Evolutionary conservation across 1,140 invertebrate genomes (phyloP), one percentile per base, ranked within the genome.

Genomic region (Achroia grisella): DNA sequence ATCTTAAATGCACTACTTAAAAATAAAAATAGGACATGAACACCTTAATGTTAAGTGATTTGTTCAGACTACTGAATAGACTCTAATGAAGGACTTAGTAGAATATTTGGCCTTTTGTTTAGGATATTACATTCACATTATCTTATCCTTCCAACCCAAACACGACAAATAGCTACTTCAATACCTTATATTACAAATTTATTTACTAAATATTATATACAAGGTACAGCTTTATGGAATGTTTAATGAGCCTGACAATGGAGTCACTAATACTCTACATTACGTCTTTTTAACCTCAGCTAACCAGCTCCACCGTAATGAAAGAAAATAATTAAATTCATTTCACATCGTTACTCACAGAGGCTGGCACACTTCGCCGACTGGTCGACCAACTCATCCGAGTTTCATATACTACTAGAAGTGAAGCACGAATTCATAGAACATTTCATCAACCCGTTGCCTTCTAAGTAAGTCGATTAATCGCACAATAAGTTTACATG

Each of bases 301-400:
- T 49, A 45, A 47, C 48, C 48, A 56, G 53, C 43, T 49, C 10
- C 31, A 29, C 43, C 17, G 55, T 54, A 57, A 61, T 60, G 64
- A 69, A 71, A 61, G 53, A 45, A 58, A 55, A 57, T 53, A 71
- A 71, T 63, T 57, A 65, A 67, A 63, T 63, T 62, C 52, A 60
- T 62, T 57, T 60, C 43, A 46, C 43, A 50, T 60, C 44, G 65
- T 62, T 62, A 66, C 71, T 83, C 77, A 43, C 79, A 93, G 91
- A 89, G 90, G 67, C 75, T 93, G 51, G 87, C 91, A 30, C 90
- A 92, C 72, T 93, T 92, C 70, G 90, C 91, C 23, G 91, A 92
- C 60, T 93, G 91, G 91, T 91, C 91, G 28, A 86, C 77, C 45
- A 91, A 91, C 68, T 90, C 90, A 14, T 87, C 90, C 8, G 91